Conservation (phyloP, 2,888 invertebrate genomes). For the Choreutis nemorana region DNA sequence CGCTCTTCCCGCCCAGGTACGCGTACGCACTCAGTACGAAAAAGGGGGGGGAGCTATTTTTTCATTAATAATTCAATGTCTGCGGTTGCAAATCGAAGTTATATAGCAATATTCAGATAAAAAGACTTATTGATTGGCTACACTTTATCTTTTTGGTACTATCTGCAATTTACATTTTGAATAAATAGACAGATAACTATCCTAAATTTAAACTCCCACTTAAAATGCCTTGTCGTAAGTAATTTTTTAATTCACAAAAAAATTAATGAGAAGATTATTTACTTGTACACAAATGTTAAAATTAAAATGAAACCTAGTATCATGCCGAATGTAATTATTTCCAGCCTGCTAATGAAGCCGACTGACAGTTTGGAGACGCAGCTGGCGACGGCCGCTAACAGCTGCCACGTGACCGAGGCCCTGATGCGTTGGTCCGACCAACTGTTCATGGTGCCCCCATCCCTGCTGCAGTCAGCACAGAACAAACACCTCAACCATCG, state of each 20-base stretch:
- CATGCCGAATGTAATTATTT: slow-evolving; percentile 9
- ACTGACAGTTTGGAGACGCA: slow-evolving; percentile 73
- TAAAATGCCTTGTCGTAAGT: neutral
- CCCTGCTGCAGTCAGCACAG: slow-evolving; percentile 69
- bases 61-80: neutral
- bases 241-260: no score
- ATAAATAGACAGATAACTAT: neutral
- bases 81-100: neutral
- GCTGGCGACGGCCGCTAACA: slow-evolving; percentile 86
- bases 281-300: no score
- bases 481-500: slow-evolving; percentile 40
- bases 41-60: neutral
- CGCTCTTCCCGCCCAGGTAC: slow-evolving; percentile 82
- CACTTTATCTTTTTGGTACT: neutral
- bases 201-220: neutral
- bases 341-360: slow-evolving; percentile 69
- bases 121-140: neutral
- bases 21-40: slow-evolving; percentile 15
- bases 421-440: slow-evolving; percentile 80
- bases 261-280: no score
- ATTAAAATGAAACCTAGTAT: neutral
- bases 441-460: slow-evolving; percentile 82
- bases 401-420: slow-evolving; percentile 85
- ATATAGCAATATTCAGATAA: neutral
- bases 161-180: neutral